Percentiles rank a stretch among this genome's conserved stretches.
Conservation (phyloP, 2,888 invertebrate species). For the Synergus gifuensis region DNA sequence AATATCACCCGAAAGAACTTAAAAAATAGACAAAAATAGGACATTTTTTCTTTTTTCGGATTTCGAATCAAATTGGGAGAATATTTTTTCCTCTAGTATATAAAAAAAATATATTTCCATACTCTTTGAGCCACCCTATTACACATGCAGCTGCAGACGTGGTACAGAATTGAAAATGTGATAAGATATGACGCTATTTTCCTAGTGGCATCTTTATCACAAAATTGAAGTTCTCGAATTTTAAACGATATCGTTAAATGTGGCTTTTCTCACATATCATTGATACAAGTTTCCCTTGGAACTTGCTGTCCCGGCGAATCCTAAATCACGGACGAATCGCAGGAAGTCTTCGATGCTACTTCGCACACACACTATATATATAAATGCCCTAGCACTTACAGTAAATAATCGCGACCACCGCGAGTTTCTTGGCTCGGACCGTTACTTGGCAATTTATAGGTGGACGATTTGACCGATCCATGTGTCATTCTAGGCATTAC, state of each 20-base stretch:
- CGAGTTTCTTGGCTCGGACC: slow-evolving; percentile 65
- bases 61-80: too few species aligned
- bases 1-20: too few species aligned
- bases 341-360: neutral
- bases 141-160: neutral
- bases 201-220: neutral
- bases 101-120: too few species aligned
- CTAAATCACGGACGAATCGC: neutral
- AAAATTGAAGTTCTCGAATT: neutral
- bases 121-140: too few species aligned
- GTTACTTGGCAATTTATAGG: slow-evolving; percentile 69
- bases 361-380: neutral
- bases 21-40: too few species aligned
- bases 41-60: too few species aligned
- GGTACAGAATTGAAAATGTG: neutral
- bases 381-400: slow-evolving; percentile 41
- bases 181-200: neutral
- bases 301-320: neutral
- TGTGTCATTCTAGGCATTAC: slow-evolving; percentile 70
- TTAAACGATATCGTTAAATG: neutral
- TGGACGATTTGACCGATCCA: slow-evolving; percentile 67
- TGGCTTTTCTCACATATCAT: neutral
- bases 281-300: neutral
- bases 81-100: too few species aligned
- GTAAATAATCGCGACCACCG: slow-evolving; percentile 58